Percentiles rank a stretch among this genome's conserved stretches.
Evolutionary conservation across 2,888 invertebrate genomes (phyloP).

Genomic region (Drosophila anomalipes): DNA sequence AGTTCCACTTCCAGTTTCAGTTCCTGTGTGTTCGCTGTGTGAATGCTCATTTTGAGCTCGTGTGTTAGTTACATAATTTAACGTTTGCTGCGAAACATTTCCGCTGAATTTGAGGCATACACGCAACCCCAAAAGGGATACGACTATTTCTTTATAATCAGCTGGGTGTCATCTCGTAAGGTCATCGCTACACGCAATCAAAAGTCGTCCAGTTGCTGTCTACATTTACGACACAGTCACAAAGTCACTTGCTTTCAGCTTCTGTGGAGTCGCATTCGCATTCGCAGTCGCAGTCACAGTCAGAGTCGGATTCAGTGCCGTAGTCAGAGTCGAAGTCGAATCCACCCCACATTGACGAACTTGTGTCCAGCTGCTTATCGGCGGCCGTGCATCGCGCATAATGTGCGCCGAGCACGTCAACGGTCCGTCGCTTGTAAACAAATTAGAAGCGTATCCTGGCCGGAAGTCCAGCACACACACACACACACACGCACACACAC

Average conservation of each 20-base stretch:
- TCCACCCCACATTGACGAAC: constrained; percentile 14
- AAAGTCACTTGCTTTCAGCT: constrained; percentile 39
- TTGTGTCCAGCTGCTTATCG: constrained; percentile 70
- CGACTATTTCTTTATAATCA: constrained; percentile 74
- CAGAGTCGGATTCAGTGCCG: neutral
- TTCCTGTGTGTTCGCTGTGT: neutral
- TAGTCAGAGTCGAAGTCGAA: neutral
- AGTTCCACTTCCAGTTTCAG: neutral
- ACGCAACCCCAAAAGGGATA: constrained; percentile 54
- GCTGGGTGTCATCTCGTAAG: constrained; percentile 82
- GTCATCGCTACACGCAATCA: constrained; percentile 77
- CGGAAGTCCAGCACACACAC: constrained; percentile 61
- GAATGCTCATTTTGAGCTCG: constrained; percentile 11
- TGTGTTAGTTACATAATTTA: constrained; percentile 75
- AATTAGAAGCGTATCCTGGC: constrained; percentile 79
- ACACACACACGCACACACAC: constrained; percentile 24
- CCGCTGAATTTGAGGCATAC: constrained; percentile 73
- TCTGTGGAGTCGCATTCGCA: neutral
- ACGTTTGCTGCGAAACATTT: constrained; percentile 75
- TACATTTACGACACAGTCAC: constrained; percentile 37
- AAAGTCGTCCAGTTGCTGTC: constrained; percentile 11
- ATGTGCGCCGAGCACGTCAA: constrained; percentile 72
- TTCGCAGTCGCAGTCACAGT: neutral
- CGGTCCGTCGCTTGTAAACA: constrained; percentile 68
- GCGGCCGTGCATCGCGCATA: constrained; percentile 69